Base-by-base conservation (phyloP, 2,888 invertebrate species). In the Campoplex nolae region DNA sequence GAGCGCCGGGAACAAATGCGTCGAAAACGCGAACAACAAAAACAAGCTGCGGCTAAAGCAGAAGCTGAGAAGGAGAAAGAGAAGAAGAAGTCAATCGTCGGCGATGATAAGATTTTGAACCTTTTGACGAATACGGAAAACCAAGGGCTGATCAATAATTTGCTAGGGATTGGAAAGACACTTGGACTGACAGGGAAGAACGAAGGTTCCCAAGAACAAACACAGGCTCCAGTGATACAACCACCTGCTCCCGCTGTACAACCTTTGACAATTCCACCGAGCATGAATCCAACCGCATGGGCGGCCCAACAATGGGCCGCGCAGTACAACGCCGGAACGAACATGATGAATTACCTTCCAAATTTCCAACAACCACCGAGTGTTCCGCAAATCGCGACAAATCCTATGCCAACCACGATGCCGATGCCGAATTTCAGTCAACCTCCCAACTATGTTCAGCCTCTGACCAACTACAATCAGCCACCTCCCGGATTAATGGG, bases 1-100 rank as follows among this genome's bases (percentile, higher is more conserved):
- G 97, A 98, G 90, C 95, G 98, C 23, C 95, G 98, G n/a, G 97
- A 97, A 92, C 97, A 97, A 93, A 97, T 98, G 97, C 96, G 97
- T 77, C 96, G 96, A 86, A 97, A 96, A 93, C 95, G 96, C 88
- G 95, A 95, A 87, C 94, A 94, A 74, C 94, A 94, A 38, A 94
- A 91, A 87, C 91, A 94, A 89, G 90, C 91, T 82, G 89, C 91
- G 3, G 88, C 91, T 0, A 93, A 93, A 86, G 88, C 89, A 1
- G 94, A 94, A 67, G 88, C 91, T 4, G 93, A 93, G 85, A 94
- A 92, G 85, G 93, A 89, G n/a, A 94, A 94, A 74, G 93, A 93
- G 86, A 94, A 92, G 84, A 93, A 89, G n/a, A 94, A 94, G 75
- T 90, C 90, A 67, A 70, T 93, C 70, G 91, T 93, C 18, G 94